These are phyloP conservation scores for Ochotona curzoniae DNA, from an alignment of 2,113 vertebrate genomes.

Conservation along the genomic window DNA sequence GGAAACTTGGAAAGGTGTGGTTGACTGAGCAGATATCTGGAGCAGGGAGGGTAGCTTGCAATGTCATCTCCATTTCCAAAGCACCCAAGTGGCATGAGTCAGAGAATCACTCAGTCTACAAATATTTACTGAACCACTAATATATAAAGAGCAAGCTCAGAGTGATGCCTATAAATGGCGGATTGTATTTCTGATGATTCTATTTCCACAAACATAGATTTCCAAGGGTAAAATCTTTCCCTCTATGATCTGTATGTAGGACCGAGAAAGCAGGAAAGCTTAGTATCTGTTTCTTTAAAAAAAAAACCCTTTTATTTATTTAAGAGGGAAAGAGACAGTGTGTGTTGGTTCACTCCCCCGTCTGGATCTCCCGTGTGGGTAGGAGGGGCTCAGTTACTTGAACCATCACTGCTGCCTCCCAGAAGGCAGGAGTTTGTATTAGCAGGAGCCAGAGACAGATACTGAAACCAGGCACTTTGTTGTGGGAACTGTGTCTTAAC, in stretches of 20 bases:
- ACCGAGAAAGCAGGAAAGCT: neutral
- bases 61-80: constrained; percentile 27
- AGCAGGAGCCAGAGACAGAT: no score
- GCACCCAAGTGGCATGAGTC: constrained; percentile 4
- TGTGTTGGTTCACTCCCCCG: no score
- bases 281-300: neutral
- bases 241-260: neutral
- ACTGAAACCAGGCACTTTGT: no score
- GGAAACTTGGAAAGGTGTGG: neutral
- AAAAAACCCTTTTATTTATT: no score
- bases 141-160: constrained; percentile 15
- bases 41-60: neutral
- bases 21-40: neutral
- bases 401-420: no score
- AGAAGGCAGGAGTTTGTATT: no score
- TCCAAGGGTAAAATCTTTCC: constrained; percentile 3
- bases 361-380: no score
- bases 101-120: constrained; percentile 3
- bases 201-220: neutral
- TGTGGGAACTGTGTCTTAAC: no score
- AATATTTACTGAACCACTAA: constrained; percentile 39
- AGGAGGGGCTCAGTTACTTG: no score
- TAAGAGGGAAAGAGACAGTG: no score
- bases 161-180: neutral
- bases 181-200: constrained; percentile 17